A percentile compares a stretch with the other conserved stretches of the same genome.
Evolutionary conservation across 2,797 vertebrate genomes (phyloP).

Genomic region (Sus cebifrons): DNA sequence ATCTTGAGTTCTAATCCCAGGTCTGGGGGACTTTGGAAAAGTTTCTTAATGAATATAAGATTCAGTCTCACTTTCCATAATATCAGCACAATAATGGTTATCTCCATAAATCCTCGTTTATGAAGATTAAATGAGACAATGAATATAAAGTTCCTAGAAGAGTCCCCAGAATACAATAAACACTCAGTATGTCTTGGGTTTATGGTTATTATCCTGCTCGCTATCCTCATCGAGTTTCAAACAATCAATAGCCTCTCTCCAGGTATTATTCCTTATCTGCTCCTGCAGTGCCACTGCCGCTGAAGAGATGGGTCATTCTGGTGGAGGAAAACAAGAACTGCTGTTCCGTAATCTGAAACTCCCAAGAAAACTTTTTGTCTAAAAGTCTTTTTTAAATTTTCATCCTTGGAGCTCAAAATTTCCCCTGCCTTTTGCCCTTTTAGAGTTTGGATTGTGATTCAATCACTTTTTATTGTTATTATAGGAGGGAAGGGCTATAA

Average conservation of each 20-base stretch:
- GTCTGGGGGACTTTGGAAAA: background rate
- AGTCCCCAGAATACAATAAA: background rate
- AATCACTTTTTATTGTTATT: too few species aligned
- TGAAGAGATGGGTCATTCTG: background rate
- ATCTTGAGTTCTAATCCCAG: background rate
- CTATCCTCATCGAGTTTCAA: background rate
- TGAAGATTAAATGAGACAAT: constrained; percentile 8
- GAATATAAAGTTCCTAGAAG: background rate
- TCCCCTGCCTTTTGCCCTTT: background rate
- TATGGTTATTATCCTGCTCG: background rate
- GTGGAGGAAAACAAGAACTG: background rate
- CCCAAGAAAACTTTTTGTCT: constrained; percentile 11
- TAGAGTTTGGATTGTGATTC: background rate
- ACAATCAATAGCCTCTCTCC: background rate
- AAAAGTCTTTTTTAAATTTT: background rate
- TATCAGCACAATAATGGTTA: background rate
- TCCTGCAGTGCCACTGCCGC: background rate
- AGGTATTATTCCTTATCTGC: background rate
- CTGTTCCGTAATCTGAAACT: background rate
- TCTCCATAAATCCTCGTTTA: background rate
- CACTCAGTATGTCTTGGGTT: background rate
- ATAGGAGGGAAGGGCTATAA: too few species aligned
- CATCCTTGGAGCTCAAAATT: constrained; percentile 12
- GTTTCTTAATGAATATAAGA: background rate
- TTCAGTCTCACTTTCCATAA: background rate